These are phyloP conservation scores for Podargus strigoides DNA, from an alignment of 2,797 vertebrate genomes.

Conservation along the genomic window DNA sequence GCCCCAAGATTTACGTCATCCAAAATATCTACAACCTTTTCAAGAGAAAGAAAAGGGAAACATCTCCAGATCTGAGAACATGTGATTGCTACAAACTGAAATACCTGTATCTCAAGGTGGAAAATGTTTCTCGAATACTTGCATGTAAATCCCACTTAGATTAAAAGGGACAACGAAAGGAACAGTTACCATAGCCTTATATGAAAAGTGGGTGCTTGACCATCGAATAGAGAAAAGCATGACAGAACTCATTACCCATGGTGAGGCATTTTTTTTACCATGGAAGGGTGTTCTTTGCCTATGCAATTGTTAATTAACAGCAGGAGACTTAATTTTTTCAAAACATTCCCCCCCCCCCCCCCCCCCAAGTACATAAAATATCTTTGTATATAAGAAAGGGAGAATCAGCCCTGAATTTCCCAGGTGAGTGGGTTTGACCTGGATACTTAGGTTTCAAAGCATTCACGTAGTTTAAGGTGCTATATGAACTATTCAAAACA, in stretches of 20 bases:
- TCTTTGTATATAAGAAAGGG: neutral
- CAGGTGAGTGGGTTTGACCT: neutral
- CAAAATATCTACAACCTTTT: neutral
- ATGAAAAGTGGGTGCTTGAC: neutral
- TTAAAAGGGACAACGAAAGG: neutral
- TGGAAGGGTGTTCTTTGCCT: neutral
- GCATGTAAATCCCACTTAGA: neutral
- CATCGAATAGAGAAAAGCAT: neutral
- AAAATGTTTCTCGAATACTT: neutral
- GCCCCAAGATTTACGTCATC: neutral
- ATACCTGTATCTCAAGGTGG: neutral
- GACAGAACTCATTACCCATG: neutral
- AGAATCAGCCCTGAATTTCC: neutral
- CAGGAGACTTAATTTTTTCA: neutral
- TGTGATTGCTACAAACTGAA: neutral
- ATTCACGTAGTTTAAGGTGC: neutral
- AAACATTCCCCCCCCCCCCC: no score
- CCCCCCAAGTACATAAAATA: neutral
- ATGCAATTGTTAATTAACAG: slow-evolving; percentile 12
- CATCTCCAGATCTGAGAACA: neutral
- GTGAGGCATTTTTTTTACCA: neutral
- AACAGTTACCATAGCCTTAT: neutral
- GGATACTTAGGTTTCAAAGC: neutral
- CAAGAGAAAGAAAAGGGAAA: neutral
- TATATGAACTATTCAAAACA: neutral